Evolutionary conservation across 1,140 invertebrate genomes (phyloP).

Genomic region (Hyles vespertilio): DNA sequence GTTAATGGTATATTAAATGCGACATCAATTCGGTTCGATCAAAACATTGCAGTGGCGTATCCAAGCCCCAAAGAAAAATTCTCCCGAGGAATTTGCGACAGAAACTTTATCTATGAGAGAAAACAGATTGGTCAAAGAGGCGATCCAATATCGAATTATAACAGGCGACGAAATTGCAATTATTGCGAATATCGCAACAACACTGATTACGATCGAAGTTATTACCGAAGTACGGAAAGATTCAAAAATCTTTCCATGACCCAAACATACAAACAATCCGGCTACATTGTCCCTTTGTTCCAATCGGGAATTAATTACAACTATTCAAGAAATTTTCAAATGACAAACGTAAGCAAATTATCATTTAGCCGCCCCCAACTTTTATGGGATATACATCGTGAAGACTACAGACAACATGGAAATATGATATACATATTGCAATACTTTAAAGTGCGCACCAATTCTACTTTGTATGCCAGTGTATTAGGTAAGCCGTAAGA

Average conservation of each 20-base stretch:
- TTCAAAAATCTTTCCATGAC: slow-evolving; percentile 40
- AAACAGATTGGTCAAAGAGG: slow-evolving; percentile 10
- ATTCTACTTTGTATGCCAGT: slow-evolving; percentile 53
- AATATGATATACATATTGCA: slow-evolving; percentile 39
- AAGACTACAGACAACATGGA: not conserved
- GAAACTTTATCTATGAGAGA: slow-evolving; percentile 44
- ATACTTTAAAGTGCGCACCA: slow-evolving; percentile 57
- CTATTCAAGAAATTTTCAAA: slow-evolving; percentile 41
- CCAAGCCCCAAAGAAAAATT: slow-evolving; percentile 19
- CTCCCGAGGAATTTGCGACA: slow-evolving; percentile 32
- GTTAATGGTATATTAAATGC: slow-evolving; percentile 48
- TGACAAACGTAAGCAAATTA: slow-evolving; percentile 41
- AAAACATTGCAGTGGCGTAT: slow-evolving; percentile 52
- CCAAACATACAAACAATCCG: slow-evolving; percentile 26
- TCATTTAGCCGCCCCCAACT: slow-evolving; percentile 23
- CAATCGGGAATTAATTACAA: slow-evolving; percentile 44
- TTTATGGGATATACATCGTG: not conserved
- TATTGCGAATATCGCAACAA: slow-evolving; percentile 15
- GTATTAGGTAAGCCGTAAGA: slow-evolving; percentile 44
- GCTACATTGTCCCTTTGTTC: slow-evolving; percentile 26
- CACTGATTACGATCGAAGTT: slow-evolving; percentile 38
- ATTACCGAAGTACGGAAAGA: slow-evolving; percentile 39
- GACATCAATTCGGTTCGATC: slow-evolving; percentile 54
- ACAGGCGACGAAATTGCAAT: not conserved
- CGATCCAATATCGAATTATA: not conserved